Conservation (phyloP, 1,140 invertebrate genomes). For the Hestina assimilis region DNA sequence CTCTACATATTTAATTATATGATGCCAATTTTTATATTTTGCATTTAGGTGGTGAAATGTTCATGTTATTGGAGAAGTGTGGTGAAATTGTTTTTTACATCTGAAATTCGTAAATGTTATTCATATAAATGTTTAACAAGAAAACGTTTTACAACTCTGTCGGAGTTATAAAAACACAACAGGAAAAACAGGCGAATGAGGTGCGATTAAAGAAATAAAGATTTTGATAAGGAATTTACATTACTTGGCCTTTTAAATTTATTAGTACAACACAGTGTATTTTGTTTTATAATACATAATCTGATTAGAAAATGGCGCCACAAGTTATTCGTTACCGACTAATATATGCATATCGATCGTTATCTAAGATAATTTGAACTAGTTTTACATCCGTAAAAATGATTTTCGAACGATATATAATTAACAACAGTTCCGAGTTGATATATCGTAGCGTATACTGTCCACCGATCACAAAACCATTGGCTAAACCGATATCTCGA, state of each 20-base stretch:
- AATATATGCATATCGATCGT: not conserved
- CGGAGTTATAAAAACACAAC: too few species aligned
- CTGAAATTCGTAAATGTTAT: too few species aligned
- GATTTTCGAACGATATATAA: constrained; percentile 4
- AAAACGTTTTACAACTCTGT: too few species aligned
- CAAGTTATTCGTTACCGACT: not conserved
- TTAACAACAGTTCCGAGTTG: not conserved
- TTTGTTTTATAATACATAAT: not conserved
- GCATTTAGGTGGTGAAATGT: not conserved
- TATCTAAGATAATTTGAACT: constrained; percentile 1
- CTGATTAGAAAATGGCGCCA: not conserved
- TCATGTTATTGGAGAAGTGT: not conserved
- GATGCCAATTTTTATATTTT: not conserved
- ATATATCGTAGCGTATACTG: constrained; percentile 5
- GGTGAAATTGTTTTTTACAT: too few species aligned
- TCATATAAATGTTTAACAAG: too few species aligned
- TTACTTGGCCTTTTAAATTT: too few species aligned
- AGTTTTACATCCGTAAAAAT: constrained; percentile 4
- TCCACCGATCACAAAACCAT: constrained; percentile 14
- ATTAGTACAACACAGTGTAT: too few species aligned
- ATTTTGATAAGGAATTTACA: too few species aligned
- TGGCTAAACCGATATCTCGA: constrained; percentile 31
- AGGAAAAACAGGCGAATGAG: too few species aligned
- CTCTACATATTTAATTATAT: not conserved
- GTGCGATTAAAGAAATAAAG: too few species aligned